phyloP scores from a whole-genome alignment of 1,140 invertebrate species.

The Littorina saxatilis region DNA sequence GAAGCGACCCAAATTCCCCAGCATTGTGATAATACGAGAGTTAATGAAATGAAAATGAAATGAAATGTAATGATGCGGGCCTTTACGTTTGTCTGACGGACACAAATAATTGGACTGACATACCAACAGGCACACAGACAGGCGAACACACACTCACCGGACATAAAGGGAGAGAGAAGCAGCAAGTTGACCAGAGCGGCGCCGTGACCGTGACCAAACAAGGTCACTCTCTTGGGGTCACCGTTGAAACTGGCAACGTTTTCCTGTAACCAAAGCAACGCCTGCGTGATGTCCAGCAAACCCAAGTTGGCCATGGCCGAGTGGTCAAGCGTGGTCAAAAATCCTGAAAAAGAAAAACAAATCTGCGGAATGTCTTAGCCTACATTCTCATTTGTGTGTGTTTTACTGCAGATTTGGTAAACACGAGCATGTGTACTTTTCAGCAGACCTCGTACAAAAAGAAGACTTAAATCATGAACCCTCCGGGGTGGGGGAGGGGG shows the following conservation, averaged over 20 bases:
- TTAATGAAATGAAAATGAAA: no score
- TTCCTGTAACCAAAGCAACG: constrained; percentile 83
- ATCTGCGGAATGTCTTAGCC: background rate
- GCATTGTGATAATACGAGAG: no score
- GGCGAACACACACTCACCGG: constrained; percentile 1
- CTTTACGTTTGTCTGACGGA: no score
- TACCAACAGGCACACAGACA: background rate
- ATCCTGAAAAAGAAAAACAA: constrained; percentile 57
- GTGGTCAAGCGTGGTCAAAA: constrained; percentile 81
- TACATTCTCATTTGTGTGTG: no score
- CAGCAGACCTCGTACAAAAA: no score
- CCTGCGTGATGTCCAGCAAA: constrained; percentile 94
- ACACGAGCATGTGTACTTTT: no score
- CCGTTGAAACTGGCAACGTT: constrained; percentile 95
- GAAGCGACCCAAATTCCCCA: no score
- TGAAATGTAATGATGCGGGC: no score
- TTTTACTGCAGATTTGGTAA: no score
- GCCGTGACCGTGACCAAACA: constrained; percentile 96
- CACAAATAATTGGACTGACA: constrained; percentile 30
- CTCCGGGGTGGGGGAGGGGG: no score
- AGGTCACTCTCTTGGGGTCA: constrained; percentile 93
- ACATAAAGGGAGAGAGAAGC: constrained; percentile 50
- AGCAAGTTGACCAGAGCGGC: constrained; percentile 91
- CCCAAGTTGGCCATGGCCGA: constrained; percentile 93
- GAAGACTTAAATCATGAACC: no score